phyloP scores from a whole-genome alignment of 2,797 vertebrate species.

The Oreortyx pictus region DNA sequence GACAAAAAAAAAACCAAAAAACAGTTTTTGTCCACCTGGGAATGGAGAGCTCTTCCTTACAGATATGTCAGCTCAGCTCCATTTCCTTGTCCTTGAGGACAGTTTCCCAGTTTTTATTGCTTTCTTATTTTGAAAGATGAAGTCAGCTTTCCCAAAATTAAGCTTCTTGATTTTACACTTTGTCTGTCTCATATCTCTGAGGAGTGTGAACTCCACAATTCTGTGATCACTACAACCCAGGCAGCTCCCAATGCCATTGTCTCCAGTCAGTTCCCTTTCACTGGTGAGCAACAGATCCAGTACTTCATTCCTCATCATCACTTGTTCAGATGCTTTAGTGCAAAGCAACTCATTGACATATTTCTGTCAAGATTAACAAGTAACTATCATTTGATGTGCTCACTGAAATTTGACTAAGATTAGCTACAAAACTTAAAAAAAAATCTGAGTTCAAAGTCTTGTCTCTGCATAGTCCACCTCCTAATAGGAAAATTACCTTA shows the following conservation, averaged over 20 bases:
- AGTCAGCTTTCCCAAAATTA: neutral
- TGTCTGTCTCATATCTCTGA: neutral
- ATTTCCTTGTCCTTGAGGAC: neutral
- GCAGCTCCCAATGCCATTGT: neutral
- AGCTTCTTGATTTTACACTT: neutral
- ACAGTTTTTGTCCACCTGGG: neutral
- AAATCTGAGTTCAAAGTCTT: neutral
- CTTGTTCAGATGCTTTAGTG: neutral
- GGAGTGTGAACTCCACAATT: neutral
- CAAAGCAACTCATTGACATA: neutral
- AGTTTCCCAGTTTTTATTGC: neutral
- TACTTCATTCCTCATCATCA: neutral
- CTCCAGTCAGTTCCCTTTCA: neutral
- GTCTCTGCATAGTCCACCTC: neutral
- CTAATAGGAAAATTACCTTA: neutral
- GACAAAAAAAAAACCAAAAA: too few relatives aligned
- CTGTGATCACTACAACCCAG: neutral
- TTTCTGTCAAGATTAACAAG: neutral
- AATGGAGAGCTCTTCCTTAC: neutral
- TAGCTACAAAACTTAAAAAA: neutral
- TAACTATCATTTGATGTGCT: neutral
- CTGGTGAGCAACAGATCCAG: neutral
- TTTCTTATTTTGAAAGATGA: too few relatives aligned
- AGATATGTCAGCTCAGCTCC: neutral
- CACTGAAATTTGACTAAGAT: neutral